Percentiles rank a stretch among this genome's conserved stretches.
These are phyloP conservation scores for Lerema accius DNA, from an alignment of 1,140 invertebrate species.

Conservation along the genomic window DNA sequence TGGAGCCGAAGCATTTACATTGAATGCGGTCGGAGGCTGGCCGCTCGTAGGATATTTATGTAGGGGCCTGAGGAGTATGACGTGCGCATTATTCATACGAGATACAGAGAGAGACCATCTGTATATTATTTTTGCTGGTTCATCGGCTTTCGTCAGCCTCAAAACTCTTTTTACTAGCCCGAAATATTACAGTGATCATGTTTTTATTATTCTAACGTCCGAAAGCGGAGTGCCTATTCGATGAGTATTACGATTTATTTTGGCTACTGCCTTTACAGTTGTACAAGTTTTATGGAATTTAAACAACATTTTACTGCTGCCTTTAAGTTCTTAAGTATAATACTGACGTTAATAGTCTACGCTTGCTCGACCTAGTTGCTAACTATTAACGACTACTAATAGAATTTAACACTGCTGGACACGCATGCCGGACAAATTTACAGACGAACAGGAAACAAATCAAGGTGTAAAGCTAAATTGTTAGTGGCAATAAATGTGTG, in stretches of 20 bases:
- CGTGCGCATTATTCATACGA: constrained; percentile 78
- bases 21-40: constrained; percentile 77
- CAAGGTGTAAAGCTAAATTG: constrained; percentile 17
- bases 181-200: constrained; percentile 21
- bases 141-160: constrained; percentile 55
- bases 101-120: constrained; percentile 59
- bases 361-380: neutral
- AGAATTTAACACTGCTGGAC: neutral
- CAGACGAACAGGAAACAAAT: constrained; percentile 32
- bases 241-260: neutral
- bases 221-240: neutral
- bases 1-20: constrained; percentile 78
- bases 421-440: constrained; percentile 20
- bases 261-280: neutral
- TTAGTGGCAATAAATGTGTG: constrained; percentile 34
- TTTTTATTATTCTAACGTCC: constrained; percentile 14
- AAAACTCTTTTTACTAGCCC: constrained; percentile 21
- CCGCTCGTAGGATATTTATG: constrained; percentile 76
- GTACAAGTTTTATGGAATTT: neutral
- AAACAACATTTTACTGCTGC: neutral
- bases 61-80: constrained; percentile 71
- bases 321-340: neutral
- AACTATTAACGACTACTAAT: too few relatives aligned
- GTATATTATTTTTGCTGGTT: constrained; percentile 75
- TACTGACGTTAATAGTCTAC: neutral